Percentiles rank a stretch among this genome's conserved stretches.
These are phyloP conservation scores for Thamnaconus septentrionalis DNA, from an alignment of 2,113 vertebrate genomes.

Conservation along the genomic window DNA sequence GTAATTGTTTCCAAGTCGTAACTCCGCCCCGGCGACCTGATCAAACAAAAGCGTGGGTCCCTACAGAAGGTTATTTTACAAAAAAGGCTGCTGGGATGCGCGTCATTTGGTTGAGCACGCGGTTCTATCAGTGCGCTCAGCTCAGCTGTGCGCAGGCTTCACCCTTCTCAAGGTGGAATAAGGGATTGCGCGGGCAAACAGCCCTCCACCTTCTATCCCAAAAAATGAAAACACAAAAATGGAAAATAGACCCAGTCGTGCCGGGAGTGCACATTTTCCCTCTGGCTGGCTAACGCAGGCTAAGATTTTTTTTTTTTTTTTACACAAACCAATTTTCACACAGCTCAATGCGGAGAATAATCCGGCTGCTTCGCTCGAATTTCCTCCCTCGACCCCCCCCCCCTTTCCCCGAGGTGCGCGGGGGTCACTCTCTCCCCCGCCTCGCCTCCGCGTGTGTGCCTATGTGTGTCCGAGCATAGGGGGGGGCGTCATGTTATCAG, in stretches of 20 bases:
- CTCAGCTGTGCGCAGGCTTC: conserved; percentile 39
- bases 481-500: conserved; percentile 18
- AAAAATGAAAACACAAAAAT: conserved; percentile 17
- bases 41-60: not conserved
- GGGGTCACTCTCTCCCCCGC: not conserved
- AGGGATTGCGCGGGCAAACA: conserved; percentile 34
- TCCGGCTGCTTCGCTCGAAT: conserved; percentile 30
- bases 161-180: conserved; percentile 53
- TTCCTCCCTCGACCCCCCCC: conserved; percentile 2
- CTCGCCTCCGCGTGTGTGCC: not conserved
- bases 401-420: not conserved
- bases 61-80: not conserved
- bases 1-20: not conserved
- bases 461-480: conserved; percentile 12
- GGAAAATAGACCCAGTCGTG: conserved; percentile 6
- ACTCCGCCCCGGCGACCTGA: not conserved
- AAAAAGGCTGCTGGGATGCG: conserved; percentile 19
- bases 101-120: conserved; percentile 39
- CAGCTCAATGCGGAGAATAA: conserved; percentile 41
- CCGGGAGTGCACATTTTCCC: not conserved
- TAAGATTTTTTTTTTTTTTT: conserved; percentile 21
- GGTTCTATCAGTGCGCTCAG: conserved; percentile 46
- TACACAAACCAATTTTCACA: conserved; percentile 22
- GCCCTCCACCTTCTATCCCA: conserved; percentile 32
- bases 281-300: not conserved